Base-by-base conservation (phyloP, 2,113 vertebrate species). In the Pachyramphus minor region DNA sequence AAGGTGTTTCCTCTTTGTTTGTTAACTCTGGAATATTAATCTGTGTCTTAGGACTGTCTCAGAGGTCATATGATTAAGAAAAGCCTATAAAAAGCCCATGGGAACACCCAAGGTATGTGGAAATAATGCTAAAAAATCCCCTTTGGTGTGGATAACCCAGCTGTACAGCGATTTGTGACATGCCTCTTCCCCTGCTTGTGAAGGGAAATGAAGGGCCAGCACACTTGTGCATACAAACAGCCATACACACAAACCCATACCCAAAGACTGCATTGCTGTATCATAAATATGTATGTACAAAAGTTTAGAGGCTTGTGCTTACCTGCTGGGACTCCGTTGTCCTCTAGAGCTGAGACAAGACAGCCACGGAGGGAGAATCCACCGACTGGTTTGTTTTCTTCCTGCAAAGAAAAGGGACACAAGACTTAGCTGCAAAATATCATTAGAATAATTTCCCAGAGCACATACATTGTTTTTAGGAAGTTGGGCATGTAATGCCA, bases 251-350 rank as follows among this genome's bases (percentile, higher is more conserved):
- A 89, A 86, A 74, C 39, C 9, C 50, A 63, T 42, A 33, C 14
- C 35, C 39, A 71, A n/a, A 37, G 44, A 25, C 62, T 64, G 14
- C 28, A 24, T 22, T 63, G 18, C 44, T 87, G 6, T 4, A 3
- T 21, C 24, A 35, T 31, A 53, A 71, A 49, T 42, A 45, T 9
- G 9, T 45, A n/a, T 4, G 4, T 27, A 42, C 24, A 58, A 12
- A 64, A 42, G 17, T 77, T 58, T 17, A 56, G 76, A 86, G n/a
- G 23, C 16, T 88, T 0, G 0, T 86, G 31, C 98, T 98, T 97
- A 99, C 99, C 99, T 93, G 98, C 97, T 66, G 99, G 99, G 95
- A 99, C 97, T 14, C 99, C 99, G 0, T 99, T 99, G 89, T 99
- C 99, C 27, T 99, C 98, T 97, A 99, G 97, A 56, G 99, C 99